These are phyloP conservation scores for Manis javanica DNA, from an alignment of 2,797 vertebrate species.

Conservation along the genomic window DNA sequence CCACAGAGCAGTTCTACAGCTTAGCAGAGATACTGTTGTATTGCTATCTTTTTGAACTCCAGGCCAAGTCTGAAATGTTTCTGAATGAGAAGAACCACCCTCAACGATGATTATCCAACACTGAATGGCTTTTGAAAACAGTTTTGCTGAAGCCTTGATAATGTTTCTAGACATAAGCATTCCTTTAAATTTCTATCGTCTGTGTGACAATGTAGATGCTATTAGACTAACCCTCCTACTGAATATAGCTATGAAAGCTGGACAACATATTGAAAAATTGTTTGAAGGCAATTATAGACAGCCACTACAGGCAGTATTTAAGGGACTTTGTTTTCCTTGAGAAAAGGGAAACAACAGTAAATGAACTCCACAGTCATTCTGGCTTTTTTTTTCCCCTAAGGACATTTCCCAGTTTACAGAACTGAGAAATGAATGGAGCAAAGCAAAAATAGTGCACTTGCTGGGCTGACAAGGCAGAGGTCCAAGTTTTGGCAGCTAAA, in stretches of 20 bases:
- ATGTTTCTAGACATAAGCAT: constrained; percentile 12
- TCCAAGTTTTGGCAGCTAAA: not conserved
- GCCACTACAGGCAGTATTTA: not conserved
- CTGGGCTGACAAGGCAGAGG: not conserved
- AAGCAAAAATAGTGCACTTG: not conserved
- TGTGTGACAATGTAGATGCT: not conserved
- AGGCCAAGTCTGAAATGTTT: not conserved
- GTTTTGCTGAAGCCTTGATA: constrained; percentile 10
- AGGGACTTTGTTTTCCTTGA: not conserved
- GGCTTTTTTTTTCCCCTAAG: not conserved
- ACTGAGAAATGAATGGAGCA: not conserved
- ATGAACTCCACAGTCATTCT: not conserved
- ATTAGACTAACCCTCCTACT: not conserved
- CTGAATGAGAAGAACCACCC: not conserved
- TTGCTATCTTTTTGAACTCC: not conserved
- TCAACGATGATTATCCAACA: constrained; percentile 4
- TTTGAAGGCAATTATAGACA: not conserved
- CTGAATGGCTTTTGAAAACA: not conserved
- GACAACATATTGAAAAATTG: not conserved
- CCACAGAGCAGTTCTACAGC: not conserved
- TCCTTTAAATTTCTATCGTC: constrained; percentile 23
- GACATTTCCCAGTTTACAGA: constrained; percentile 25
- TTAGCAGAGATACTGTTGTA: not conserved
- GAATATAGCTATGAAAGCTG: not conserved
- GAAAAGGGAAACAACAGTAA: constrained; percentile 2